These are phyloP conservation scores for Elysia crispata DNA, from an alignment of 2,888 invertebrate genomes.

Conservation along the genomic window DNA sequence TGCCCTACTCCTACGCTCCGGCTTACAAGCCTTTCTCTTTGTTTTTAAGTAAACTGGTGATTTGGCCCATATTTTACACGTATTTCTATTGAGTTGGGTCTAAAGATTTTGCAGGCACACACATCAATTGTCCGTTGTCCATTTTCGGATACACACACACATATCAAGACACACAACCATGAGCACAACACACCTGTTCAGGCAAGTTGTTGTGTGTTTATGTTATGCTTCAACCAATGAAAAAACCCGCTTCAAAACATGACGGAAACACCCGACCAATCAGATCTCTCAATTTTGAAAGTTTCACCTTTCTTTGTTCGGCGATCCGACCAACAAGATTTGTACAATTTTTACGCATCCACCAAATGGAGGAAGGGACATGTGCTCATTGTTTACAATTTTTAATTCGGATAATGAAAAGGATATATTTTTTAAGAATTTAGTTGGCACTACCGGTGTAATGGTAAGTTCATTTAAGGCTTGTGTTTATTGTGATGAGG, in stretches of 20 bases:
- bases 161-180: not conserved
- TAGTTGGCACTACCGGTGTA: not conserved
- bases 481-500: too few species aligned
- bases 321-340: slow-evolving; percentile 42
- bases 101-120: too few species aligned
- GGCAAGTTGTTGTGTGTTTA: slow-evolving; percentile 27
- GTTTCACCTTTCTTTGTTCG: slow-evolving; percentile 46
- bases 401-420: slow-evolving; percentile 26
- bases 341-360: slow-evolving; percentile 46
- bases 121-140: too few species aligned
- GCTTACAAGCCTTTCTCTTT: too few species aligned
- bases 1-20: too few species aligned
- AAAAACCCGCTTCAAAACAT: slow-evolving; percentile 2
- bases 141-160: not conserved
- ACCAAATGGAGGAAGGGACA: not conserved
- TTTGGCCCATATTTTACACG: too few species aligned
- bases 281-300: slow-evolving; percentile 29
- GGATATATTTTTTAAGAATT: not conserved
- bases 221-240: slow-evolving; percentile 22
- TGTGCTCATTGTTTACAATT: slow-evolving; percentile 44
- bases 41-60: too few species aligned
- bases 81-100: too few species aligned
- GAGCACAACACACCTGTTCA: slow-evolving; percentile 39
- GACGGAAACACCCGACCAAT: slow-evolving; percentile 48
- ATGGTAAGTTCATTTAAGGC: slow-evolving; percentile 28